Base-by-base conservation (phyloP, 2,797 vertebrate genomes). In the Tapirus indicus region DNA sequence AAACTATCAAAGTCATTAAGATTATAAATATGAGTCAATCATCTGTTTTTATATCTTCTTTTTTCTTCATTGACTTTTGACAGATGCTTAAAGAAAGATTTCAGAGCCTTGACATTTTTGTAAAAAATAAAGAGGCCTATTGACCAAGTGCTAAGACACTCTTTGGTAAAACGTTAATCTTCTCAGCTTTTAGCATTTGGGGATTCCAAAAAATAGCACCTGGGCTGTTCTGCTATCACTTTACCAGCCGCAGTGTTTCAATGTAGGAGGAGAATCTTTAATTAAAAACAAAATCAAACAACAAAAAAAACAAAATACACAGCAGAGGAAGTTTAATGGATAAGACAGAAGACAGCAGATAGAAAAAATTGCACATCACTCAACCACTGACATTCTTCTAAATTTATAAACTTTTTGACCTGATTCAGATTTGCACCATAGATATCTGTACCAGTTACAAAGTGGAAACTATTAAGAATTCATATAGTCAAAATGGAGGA, bases 1-100 rank as follows among this genome's bases (percentile, higher is more conserved):
- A 82, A 84, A 66, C 13, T 58, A 72, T 85, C 56, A 35, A 79
- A 86, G 52, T 74, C 78, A n/a, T 82, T 83, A 85, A 94, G 77
- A 69, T n/a, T 60, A 78, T 56, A 74, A 83, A 78, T 85, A 87
- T 21, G 13, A 95, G 58, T 13, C 41, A 88, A 6, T n/a, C 58
- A 78, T 85, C 91, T 95, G 38, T 47, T 80, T 92, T 71, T 77
- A 69, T 16, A 27, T 18, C 11, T 9, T 66, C 35, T 60, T 49
- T 49, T 95, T 78, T 56, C 29, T 52, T 16, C 38, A 44, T n/a
- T 75, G 62, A 74, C 47, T 94, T 80, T 85, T 64, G 71, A 84
- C 74, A 69, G 69, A 21, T 64, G 8, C 38, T 92, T 56, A 47
- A 18, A 93, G 47, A 89, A 60, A 68, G 52, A 77, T 85, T 88